Evolutionary conservation across 2,888 invertebrate species (phyloP), one percentile per base, ranked within the genome.

Genomic region (Polylopha cassiicola): DNA sequence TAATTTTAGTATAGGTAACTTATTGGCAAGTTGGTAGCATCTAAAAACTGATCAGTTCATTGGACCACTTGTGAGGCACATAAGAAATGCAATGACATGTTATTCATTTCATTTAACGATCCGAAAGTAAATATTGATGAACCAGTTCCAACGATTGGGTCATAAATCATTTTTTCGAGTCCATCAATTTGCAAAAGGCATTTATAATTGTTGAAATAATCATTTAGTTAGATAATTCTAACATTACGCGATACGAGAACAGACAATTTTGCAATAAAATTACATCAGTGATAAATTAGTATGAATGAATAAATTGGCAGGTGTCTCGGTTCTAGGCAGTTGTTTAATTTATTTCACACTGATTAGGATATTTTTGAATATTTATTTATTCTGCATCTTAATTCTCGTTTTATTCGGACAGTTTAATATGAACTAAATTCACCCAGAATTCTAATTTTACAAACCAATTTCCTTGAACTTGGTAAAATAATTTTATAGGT

Each of bases 101-200:
- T 23, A 14, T 4, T 14, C 10, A 15, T 23, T 18, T 16, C n/a
- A 10, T 34, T 17, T 29, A 29, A 29, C 18, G 18, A 33, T 18
- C 18, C 11, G 8, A 34, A 34, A 29, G 34, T 14, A 41, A 41
- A 41, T 34, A 41, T 29, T 34, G 34, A 24, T 20, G 24, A 9
- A 28, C 39, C 23, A 8, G 39, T 34, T 34, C 11, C 7, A 29
- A 24, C 34, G 24, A 2, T 16, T 8, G 15, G 20, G n/a, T 24
- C 34, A 41, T 41, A 24, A 41, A 41, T 41, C 34, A 41, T 41
- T 29, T 41, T 16, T 13, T 14, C 10, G 13, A 21, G 29, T 29
- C 33, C 28, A 39, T 39, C 33, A 39, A 33, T 39, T 33, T 15
- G 28, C 28, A n/a, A 9, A 23, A 11, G 18, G 11, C 20, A 33